phyloP scores from a whole-genome alignment of 2,113 vertebrate species.

The Antennarius striatus region DNA sequence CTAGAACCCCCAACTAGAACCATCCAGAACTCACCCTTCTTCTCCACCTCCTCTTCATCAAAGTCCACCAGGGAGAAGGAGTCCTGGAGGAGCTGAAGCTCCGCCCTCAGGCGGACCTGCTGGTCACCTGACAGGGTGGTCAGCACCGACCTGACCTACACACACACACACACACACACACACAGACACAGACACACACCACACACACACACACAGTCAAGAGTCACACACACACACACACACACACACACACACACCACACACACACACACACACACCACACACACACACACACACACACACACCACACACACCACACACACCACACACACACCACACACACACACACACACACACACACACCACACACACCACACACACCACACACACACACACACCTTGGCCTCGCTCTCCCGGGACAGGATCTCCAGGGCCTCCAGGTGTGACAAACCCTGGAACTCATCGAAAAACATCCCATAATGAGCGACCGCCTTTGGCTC shows the following conservation, averaged over 20 bases:
- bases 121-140: slow-evolving; percentile 87
- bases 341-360: neutral
- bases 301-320: neutral
- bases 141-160: slow-evolving; percentile 88
- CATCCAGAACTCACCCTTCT: slow-evolving; percentile 74
- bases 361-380: neutral
- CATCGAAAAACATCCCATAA: slow-evolving; percentile 97
- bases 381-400: slow-evolving; percentile 76
- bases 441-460: slow-evolving; percentile 95
- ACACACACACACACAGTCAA: neutral
- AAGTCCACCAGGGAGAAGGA: slow-evolving; percentile 91
- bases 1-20: no score
- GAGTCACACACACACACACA: neutral
- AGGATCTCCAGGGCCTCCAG: slow-evolving; percentile 97
- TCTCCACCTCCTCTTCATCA: slow-evolving; percentile 91
- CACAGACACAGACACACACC: neutral
- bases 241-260: neutral
- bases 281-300: neutral
- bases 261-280: neutral
- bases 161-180: neutral
- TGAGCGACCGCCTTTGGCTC: slow-evolving; percentile 85
- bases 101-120: slow-evolving; percentile 77
- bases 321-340: no score
- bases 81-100: slow-evolving; percentile 86
- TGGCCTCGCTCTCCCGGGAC: slow-evolving; percentile 93